Conservation (phyloP, 2,888 invertebrate genomes). For the Azorinus chamasolen region DNA sequence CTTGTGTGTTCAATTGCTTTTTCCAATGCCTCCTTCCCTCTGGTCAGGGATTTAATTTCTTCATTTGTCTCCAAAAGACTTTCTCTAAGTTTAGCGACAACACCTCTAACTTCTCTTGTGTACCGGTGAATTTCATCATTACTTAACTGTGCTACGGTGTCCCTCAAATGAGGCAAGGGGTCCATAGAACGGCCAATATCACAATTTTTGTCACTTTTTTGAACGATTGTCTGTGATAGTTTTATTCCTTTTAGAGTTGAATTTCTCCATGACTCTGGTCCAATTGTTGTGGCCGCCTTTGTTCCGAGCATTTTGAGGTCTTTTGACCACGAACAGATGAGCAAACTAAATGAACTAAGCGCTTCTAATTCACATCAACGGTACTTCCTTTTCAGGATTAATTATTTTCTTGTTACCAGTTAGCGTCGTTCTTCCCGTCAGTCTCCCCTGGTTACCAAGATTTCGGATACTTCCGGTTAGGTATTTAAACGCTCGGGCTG, state of each 20-base stretch:
- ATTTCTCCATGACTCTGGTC: conserved; percentile 85
- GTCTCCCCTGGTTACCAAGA: conserved; percentile 71
- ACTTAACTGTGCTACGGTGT: conserved; percentile 83
- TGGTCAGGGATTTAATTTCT: conserved; percentile 84
- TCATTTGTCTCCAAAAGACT: conserved; percentile 85
- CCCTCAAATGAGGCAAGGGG: conserved; percentile 85
- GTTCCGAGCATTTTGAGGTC: conserved; percentile 69
- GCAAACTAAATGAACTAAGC: not conserved
- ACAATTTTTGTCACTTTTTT: conserved; percentile 82
- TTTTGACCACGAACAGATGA: conserved; percentile 27
- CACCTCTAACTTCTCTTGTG: conserved; percentile 82
- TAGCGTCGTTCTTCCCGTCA: conserved; percentile 71
- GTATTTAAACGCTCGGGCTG: conserved; percentile 57
- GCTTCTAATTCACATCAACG: conserved; percentile 1
- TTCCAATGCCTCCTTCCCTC: conserved; percentile 84
- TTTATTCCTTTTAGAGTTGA: conserved; percentile 83
- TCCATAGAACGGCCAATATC: conserved; percentile 83
- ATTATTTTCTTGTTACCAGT: conserved; percentile 32
- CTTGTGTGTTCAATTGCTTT: conserved; percentile 84
- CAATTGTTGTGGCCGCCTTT: conserved; percentile 78
- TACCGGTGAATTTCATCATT: conserved; percentile 85
- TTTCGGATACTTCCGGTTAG: conserved; percentile 66
- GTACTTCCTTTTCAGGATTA: not conserved
- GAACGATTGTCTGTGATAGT: conserved; percentile 82
- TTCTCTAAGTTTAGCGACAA: conserved; percentile 84